Conservation (phyloP, 2,888 invertebrate species). For the Drosophila vallismaia region DNA sequence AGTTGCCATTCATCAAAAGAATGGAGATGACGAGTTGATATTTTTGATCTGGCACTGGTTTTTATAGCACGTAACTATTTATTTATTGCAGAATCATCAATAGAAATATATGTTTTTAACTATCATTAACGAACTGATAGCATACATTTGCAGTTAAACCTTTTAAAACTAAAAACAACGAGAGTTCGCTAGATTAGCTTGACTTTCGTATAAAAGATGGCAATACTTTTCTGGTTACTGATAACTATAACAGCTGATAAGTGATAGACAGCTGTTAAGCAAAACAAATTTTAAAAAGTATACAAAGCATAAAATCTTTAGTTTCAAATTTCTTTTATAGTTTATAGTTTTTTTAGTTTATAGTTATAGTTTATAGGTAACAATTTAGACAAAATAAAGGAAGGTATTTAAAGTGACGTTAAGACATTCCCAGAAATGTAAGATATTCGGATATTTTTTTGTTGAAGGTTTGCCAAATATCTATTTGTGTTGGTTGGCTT, state of each 20-base stretch:
- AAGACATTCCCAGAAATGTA: too few species aligned
- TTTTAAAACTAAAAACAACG: not conserved
- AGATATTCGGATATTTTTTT: too few species aligned
- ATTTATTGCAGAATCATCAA: not conserved
- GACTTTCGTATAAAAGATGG: not conserved
- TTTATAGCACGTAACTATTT: not conserved
- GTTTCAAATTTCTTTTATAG: too few species aligned
- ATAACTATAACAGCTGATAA: slow-evolving; percentile 1
- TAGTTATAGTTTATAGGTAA: too few species aligned
- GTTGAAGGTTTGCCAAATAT: too few species aligned
- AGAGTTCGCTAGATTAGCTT: not conserved
- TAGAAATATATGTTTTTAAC: not conserved
- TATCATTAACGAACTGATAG: not conserved
- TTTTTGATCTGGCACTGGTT: not conserved
- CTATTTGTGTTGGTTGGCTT: too few species aligned
- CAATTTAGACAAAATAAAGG: too few species aligned
- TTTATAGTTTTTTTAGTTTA: too few species aligned
- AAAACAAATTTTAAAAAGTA: not conserved
- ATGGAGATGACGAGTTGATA: not conserved
- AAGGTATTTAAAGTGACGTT: too few species aligned
- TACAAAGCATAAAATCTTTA: not conserved
- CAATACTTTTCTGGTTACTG: not conserved
- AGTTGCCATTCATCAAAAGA: slow-evolving; percentile 17
- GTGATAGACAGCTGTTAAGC: not conserved
- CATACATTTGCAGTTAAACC: not conserved